Evolutionary conservation across 2,113 vertebrate species (phyloP), one percentile per base, ranked within the genome.

Genomic region (Takifugu flavidus): DNA sequence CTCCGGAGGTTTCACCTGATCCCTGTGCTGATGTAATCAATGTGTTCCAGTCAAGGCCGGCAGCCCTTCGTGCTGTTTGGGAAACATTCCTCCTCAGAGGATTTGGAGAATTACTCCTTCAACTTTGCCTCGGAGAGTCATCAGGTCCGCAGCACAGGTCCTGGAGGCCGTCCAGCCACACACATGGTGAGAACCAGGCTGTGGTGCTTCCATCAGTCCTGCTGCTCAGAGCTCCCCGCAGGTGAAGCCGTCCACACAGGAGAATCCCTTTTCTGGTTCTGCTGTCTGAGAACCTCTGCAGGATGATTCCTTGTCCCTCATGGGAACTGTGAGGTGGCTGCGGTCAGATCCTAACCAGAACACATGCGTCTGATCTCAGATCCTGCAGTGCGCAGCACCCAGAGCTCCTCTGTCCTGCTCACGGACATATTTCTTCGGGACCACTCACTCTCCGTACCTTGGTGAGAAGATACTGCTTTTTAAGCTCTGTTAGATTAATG

Each of bases 111-210:
- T 6, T 93, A 94, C 52, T 96, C 91, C 53, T 98, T 96, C 29
- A 96, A 91, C 87, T 99, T 98, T 67, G 95, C 97, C 13, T 98
- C 96, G 2, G 95, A 98, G 80, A 94, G 94, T 63, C 95, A 98
- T 60, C 92, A 96, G 77, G 92, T 98, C 61, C 91, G 93, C 66
- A 98, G 91, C 90, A 96, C 95, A 0, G 95, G 94, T 11, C 87
- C 84, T 12, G 84, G 65, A 13, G 94, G 92, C 5, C 91, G 91
- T 75, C 67, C 90, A 49, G 94, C 95, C 59, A 95, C 87, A 58
- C 96, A 98, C 67, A 95, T 96, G 96, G 96, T 99, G 78, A 92
- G 92, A 31, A 31, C 5, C 31, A 13, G n/a, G 20, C 20, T 20
- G 20, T 20, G 20, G 20, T 20, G 20, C 20, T 20, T 20, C 20